Base-by-base conservation (phyloP, 2,888 invertebrate genomes). In the Cantharis rufa region DNA sequence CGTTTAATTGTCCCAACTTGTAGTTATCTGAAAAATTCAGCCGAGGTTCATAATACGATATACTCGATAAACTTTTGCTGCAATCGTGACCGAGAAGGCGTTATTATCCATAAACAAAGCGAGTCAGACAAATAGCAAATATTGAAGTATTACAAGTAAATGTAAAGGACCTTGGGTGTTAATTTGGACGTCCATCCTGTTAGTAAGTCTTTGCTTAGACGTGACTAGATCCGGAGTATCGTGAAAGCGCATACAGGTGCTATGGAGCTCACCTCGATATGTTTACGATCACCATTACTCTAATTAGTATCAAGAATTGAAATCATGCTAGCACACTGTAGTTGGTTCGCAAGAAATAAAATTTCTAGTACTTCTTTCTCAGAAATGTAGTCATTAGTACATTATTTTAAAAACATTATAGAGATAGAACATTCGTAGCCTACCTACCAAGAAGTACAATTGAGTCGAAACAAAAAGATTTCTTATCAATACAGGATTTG, bases 71-170 rank as follows among this genome's bases (percentile, higher is more conserved):
- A 80, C 79, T 77, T 74, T 71, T 75, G 77, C 71, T 78, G 73
- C 78, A 80, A 81, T 81, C 82, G 82, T 82, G 82, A 82, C 82
- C 80, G 72, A 69, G 75, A 76, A 79, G 78, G 80, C 79, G 82
- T 79, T 81, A 82, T 81, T 82, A 80, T 81, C 78, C 80, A 81
- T 78, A 82, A 81, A 75, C 69, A 78, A 79, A 78, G 78, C 74
- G 7, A 68, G 72, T 72, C 80, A 82, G 62, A 62, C 62, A 71
- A 76, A 78, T 78, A 66, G 10, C 15, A 21, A 66, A 21, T 24
- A 24, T 18, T 24, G 11, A 21, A 66, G 18, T 66, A 4, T 9
- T 18, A n/a, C n/a, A 21, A 1, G 15, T 21, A n/a, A 24, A 66
- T 21, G 10, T 5, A 21, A 18, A 9, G 10, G 10, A 24, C 3